Base-by-base conservation (phyloP, 2,113 vertebrate genomes). In the Argyrosomus japonicus region DNA sequence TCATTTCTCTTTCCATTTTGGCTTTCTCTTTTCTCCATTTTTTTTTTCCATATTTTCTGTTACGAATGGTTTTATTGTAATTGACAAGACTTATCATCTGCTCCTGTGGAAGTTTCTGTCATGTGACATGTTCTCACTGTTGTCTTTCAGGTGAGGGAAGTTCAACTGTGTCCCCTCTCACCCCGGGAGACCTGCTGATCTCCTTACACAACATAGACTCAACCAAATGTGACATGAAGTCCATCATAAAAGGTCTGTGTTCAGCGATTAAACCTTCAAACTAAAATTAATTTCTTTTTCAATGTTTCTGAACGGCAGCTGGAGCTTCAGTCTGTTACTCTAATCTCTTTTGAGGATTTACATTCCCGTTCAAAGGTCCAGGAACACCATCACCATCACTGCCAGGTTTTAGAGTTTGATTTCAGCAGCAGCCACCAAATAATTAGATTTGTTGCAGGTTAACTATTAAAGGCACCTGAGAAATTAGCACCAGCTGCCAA, bases 201-300 rank as follows among this genome's bases (percentile, higher is more conserved):
- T 92, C 98, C 0, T 86, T 99, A 3, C 98, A 99, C 95, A 98
- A 97, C 93, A 97, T 99, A 0, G 97, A 99, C 90, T 97, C 97
- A 0, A 95, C 90, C 70, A 98, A 98, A 90, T 98, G 98, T 12
- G 98, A 99, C 88, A 99, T 99, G 98, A 99, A 99, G 58, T 98
- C 97, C 8, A 99, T 99, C 90, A 99, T 99, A 74, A 99, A 99
- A 95, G 98, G 98, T 98, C 64, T 85, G 92, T 78, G 23, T 48
- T 82, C n/a, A 65, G 3, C 14, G 50, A 64, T 29, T 5, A 21
- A 40, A 6, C 10, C 36, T 5, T 27, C 19, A 32, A n/a, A 1
- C 19, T 5, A 48, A 61, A 74, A 10, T 27, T 2, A 6, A 45
- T 45, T 18, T 53, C 6, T 51, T 9, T 3, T 19, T 43, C 4